phyloP scores from a whole-genome alignment of 92 coral and sea anemone genomes.

The Montipora capitata region DNA sequence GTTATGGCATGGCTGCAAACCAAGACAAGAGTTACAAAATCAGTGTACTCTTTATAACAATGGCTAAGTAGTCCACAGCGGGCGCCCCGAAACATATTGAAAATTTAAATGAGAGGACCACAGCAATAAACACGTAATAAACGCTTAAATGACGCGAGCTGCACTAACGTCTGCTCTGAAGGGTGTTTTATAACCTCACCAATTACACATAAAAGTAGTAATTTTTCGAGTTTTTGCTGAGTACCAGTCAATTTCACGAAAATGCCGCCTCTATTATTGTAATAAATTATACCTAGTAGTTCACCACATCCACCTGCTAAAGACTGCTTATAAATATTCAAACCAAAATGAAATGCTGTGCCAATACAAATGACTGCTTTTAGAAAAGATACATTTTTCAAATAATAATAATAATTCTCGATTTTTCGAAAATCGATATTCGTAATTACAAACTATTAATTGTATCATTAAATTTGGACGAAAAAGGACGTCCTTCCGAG shows the following conservation, averaged over 20 bases:
- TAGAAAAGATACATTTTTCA: background rate
- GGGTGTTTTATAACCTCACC: too few relatives aligned
- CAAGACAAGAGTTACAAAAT: background rate
- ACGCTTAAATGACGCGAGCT: too few relatives aligned
- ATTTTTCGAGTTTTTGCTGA: too few relatives aligned
- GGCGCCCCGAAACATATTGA: background rate
- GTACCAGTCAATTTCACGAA: background rate
- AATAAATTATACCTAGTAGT: constrained; percentile 7
- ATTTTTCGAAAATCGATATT: background rate
- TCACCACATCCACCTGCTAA: constrained; percentile 13
- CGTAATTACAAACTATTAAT: background rate
- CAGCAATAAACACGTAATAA: background rate
- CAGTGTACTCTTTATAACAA: background rate
- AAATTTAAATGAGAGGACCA: background rate
- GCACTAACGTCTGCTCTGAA: too few relatives aligned
- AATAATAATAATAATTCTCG: background rate
- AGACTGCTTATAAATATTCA: background rate
- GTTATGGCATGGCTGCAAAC: too few relatives aligned
- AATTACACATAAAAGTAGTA: too few relatives aligned
- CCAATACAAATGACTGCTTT: background rate
- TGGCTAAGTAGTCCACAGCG: constrained; percentile 15
- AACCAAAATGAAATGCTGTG: background rate
- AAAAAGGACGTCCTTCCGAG: too few relatives aligned
- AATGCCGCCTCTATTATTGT: background rate
- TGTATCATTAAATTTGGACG: background rate